Conservation (phyloP, 2,113 vertebrate genomes). For the Hydropotes inermis region DNA sequence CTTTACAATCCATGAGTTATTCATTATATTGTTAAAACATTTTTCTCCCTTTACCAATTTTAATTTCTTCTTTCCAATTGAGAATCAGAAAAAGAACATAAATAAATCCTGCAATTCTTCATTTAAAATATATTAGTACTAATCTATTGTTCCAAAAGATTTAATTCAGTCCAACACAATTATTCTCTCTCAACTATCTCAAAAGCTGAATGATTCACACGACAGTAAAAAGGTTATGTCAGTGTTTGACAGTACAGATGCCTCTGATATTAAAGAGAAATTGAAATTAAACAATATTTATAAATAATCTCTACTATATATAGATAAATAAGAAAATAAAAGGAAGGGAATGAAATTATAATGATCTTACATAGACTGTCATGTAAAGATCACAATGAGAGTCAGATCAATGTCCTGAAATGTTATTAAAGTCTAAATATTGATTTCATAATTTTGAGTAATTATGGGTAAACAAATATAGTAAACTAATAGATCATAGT, state of each 20-base stretch:
- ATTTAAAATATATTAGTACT: neutral
- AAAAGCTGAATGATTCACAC: neutral
- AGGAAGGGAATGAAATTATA: neutral
- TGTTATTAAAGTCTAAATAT: neutral
- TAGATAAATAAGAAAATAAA: neutral
- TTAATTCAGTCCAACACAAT: neutral
- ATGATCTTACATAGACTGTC: neutral
- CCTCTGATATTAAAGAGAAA: neutral
- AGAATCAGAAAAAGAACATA: neutral
- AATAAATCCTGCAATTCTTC: neutral
- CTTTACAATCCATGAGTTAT: neutral
- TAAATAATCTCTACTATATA: neutral
- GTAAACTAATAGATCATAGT: neutral
- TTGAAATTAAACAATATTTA: neutral
- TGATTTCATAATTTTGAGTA: neutral
- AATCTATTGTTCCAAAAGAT: neutral
- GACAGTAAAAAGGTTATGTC: neutral
- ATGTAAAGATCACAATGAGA: neutral
- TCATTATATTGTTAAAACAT: neutral
- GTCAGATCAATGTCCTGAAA: neutral
- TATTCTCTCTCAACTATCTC: neutral
- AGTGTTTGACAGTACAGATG: neutral
- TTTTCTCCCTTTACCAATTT: neutral
- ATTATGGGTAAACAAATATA: neutral
- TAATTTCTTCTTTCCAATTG: neutral